phyloP scores from a whole-genome alignment of 64 coral and sea anemone genomes.

The Hydrozoanthus tunicans region DNA sequence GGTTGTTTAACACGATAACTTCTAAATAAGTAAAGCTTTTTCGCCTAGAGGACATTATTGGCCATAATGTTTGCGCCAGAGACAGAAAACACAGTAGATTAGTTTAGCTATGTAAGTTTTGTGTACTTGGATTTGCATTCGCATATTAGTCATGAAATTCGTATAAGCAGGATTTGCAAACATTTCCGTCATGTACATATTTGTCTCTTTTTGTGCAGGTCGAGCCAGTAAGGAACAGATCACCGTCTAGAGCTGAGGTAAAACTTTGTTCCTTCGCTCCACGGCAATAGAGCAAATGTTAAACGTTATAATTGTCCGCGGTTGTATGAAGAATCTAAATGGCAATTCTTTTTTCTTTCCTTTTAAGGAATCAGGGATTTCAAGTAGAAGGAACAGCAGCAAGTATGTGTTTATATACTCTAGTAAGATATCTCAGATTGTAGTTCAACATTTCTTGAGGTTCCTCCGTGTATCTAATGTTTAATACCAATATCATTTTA shows the following conservation, averaged over 20 bases:
- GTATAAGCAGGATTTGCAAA: too few relatives aligned
- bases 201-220: not conserved
- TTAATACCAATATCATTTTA: too few relatives aligned
- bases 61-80: too few relatives aligned
- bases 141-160: too few relatives aligned
- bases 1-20: too few relatives aligned
- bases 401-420: conserved; percentile 18
- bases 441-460: too few relatives aligned
- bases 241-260: conserved; percentile 19
- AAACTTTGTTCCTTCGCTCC: not conserved
- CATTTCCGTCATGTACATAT: not conserved
- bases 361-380: conserved; percentile 32
- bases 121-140: too few relatives aligned
- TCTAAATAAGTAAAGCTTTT: too few relatives aligned
- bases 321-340: not conserved
- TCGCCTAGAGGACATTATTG: too few relatives aligned
- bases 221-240: conserved; percentile 28
- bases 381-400: conserved; percentile 58
- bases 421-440: not conserved
- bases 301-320: not conserved
- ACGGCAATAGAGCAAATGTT: not conserved
- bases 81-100: too few relatives aligned
- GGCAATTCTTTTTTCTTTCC: not conserved
- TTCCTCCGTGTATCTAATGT: not conserved
- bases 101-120: too few relatives aligned